Conservation (phyloP, 2,797 vertebrate genomes). For the Poeciliopsis presidionis region DNA sequence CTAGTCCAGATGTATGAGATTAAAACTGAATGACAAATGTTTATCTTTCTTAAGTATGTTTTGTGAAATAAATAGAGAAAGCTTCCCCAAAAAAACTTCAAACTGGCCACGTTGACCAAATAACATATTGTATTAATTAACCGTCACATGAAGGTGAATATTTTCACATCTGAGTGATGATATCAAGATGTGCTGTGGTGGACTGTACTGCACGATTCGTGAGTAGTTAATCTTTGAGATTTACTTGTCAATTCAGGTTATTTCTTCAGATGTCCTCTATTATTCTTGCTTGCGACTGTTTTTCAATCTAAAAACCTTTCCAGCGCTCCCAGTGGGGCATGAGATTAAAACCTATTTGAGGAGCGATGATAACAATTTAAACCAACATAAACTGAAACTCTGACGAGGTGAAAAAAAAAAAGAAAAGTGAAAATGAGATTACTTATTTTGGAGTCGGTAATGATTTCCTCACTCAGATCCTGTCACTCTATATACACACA, state of each 20-base stretch:
- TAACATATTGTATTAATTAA: conserved; percentile 48
- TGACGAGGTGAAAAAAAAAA: neutral
- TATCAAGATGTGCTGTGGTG: conserved; percentile 28
- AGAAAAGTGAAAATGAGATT: conserved; percentile 14
- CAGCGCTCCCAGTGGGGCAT: conserved; percentile 1
- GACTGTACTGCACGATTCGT: conserved; percentile 13
- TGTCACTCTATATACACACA: conserved; percentile 16
- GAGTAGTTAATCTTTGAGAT: conserved; percentile 25
- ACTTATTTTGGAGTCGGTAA: conserved; percentile 19
- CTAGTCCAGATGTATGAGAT: conserved; percentile 5
- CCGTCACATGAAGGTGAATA: conserved; percentile 53
- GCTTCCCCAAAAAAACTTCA: conserved; percentile 20
- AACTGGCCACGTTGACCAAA: conserved; percentile 42
- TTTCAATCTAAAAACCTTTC: conserved; percentile 3
- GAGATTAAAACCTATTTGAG: conserved; percentile 8
- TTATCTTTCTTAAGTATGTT: conserved; percentile 31
- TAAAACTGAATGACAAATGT: conserved; percentile 11
- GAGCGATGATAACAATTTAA: conserved; percentile 19
- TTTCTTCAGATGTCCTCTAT: conserved; percentile 30
- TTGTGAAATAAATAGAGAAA: conserved; percentile 55
- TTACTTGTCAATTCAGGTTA: conserved; percentile 47
- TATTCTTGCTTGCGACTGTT: conserved; percentile 35
- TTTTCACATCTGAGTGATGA: conserved; percentile 72
- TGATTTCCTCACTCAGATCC: conserved; percentile 5
- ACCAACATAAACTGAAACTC: conserved; percentile 4